These are phyloP conservation scores for Augiades crinisus DNA, from an alignment of 2,888 invertebrate species.

Conservation along the genomic window DNA sequence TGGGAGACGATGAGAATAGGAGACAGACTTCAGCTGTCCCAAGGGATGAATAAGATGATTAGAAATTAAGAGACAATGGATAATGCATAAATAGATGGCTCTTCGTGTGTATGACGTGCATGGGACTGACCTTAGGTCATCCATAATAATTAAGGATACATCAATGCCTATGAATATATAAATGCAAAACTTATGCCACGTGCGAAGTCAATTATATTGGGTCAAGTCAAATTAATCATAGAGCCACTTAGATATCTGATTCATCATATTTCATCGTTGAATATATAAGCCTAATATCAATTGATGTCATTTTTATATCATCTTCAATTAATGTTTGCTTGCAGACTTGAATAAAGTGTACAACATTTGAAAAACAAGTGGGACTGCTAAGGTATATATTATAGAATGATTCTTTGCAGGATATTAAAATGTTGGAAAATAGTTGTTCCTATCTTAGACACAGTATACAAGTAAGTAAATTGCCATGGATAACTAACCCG, in stretches of 20 bases:
- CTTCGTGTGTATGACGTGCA: not conserved
- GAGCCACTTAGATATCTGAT: constrained; percentile 3
- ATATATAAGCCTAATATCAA: not conserved
- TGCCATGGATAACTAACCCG: not conserved
- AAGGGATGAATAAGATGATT: not conserved
- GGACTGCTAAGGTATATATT: too few relatives aligned
- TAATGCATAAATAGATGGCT: not conserved
- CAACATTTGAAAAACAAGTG: too few relatives aligned
- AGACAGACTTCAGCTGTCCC: not conserved
- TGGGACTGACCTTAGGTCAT: not conserved
- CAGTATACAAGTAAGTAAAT: too few relatives aligned
- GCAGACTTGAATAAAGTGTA: not conserved
- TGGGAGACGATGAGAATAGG: not conserved
- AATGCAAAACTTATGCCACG: not conserved
- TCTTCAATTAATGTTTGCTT: not conserved
- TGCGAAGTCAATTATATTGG: not conserved
- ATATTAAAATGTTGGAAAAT: too few relatives aligned
- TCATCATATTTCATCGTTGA: not conserved
- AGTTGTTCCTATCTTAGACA: too few relatives aligned
- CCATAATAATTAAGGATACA: too few relatives aligned
- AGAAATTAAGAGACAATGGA: not conserved
- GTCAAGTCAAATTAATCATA: not conserved
- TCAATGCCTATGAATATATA: not conserved
- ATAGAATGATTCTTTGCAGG: too few relatives aligned
- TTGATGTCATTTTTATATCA: not conserved